Evolutionary conservation across 1,140 invertebrate species (phyloP).

Genomic region (Stegodyphus dumicola): DNA sequence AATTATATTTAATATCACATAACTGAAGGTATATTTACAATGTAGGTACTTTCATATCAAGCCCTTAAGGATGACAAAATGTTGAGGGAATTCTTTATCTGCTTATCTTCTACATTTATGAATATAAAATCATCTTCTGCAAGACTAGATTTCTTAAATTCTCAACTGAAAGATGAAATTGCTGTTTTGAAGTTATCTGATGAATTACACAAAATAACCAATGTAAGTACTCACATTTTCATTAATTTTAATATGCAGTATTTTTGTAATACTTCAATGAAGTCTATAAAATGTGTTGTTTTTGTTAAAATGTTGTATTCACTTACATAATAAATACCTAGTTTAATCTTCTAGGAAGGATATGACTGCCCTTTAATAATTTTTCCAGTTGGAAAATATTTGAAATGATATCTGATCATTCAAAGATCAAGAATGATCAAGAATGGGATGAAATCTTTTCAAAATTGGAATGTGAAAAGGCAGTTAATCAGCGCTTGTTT

Average conservation of each 20-base stretch:
- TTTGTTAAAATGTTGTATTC: no score
- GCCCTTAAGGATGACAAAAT: not conserved
- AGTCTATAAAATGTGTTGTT: no score
- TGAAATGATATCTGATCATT: no score
- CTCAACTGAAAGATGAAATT: slow-evolving; percentile 7
- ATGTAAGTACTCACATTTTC: slow-evolving; percentile 7
- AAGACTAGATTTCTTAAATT: slow-evolving; percentile 49
- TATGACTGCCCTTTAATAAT: no score
- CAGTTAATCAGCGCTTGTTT: no score
- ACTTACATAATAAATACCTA: no score
- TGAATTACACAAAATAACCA: slow-evolving; percentile 28
- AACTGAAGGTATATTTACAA: not conserved
- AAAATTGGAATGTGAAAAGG: no score
- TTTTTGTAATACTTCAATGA: not conserved
- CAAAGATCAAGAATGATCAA: no score
- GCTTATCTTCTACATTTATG: slow-evolving; percentile 64
- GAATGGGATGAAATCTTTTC: no score
- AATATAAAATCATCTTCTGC: not conserved
- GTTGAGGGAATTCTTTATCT: slow-evolving; percentile 66
- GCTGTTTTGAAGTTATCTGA: slow-evolving; percentile 21
- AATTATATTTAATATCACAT: not conserved
- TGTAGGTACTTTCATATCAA: slow-evolving; percentile 19
- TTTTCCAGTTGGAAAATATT: no score
- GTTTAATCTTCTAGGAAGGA: no score
- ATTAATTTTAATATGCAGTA: not conserved